A percentile compares a stretch with the other conserved stretches of the same genome.
These are phyloP conservation scores for Drosophila trichaetosa DNA, from an alignment of 2,888 invertebrate genomes.

Conservation along the genomic window DNA sequence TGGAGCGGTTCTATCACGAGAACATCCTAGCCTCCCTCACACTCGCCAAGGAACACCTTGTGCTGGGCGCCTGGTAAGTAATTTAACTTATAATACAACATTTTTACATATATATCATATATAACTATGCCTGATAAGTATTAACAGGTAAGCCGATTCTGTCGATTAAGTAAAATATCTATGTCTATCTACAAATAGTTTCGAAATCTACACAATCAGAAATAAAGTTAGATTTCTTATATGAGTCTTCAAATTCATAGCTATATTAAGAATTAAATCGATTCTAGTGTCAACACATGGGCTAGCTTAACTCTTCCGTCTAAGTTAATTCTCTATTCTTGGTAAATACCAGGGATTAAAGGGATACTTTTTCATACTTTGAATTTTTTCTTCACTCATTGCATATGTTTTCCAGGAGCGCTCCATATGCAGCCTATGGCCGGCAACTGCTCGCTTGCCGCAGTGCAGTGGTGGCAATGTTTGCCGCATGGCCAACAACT, in stretches of 20 bases:
- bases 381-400: background rate
- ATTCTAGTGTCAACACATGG: background rate
- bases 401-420: constrained; percentile 12
- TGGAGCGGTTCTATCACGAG: constrained; percentile 34
- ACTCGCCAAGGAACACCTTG: constrained; percentile 14
- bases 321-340: background rate
- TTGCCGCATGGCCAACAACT: constrained; percentile 36
- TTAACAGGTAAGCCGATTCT: background rate
- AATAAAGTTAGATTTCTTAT: background rate
- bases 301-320: too few relatives aligned
- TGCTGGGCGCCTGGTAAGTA: constrained; percentile 26
- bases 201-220: background rate
- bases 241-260: background rate
- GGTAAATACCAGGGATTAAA: background rate
- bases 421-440: constrained; percentile 21
- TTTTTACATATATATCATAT: background rate
- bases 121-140: background rate
- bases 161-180: background rate
- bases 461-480: constrained; percentile 27
- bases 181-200: background rate
- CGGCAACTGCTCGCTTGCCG: constrained; percentile 23
- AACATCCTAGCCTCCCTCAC: constrained; percentile 28
- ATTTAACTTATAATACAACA: background rate
- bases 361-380: background rate
- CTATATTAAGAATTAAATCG: background rate